Evolutionary conservation across 2,113 vertebrate species (phyloP), one percentile per base, ranked within the genome.

Genomic region (Nerophis ophidion): DNA sequence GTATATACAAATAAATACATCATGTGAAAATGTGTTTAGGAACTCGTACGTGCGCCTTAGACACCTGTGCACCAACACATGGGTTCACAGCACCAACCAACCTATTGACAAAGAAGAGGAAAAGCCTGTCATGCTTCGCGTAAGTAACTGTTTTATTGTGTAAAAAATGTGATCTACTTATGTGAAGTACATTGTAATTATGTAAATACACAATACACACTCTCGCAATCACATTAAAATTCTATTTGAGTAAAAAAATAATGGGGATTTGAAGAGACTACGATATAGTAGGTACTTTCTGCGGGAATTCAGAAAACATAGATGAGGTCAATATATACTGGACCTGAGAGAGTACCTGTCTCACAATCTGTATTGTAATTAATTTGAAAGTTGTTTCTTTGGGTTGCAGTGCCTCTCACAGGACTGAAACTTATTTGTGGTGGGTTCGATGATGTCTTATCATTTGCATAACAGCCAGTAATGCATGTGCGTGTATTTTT

Each of bases 81-180:
- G 97, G 97, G 94, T 99, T 53, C 97, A 99, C 72, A 99, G 97
- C 85, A 99, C 97, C 63, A 98, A 98, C 75, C 95, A 96, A 45
- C 97, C 97, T 2, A 99, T 99, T n/a, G 97, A 99, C 82, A 98
- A 98, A 70, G 96, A 98, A 1, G 97, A 99, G 61, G 97, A 99
- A 70, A 98, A 98, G 16, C 96, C 97, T 0, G 97, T 99, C 77
- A 99, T 99, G 97, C 90, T 99, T 44, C 92, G 94, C 63, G 96
- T 96, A 57, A 91, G 90, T 83, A 49, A 53, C 36, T 7, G 4
- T 6, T 19, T 6, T 3, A 8, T 6, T 0, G 5, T 1, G 35
- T 55, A n/a, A 7, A 34, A 52, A 34, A 34, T 13, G 50, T 34
- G 12, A 15, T 34, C 13, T 34, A 33, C 13, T 15, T 3, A 52